These are phyloP conservation scores for Trichopoda pennipes DNA, from an alignment of 2,888 invertebrate species.

Conservation along the genomic window DNA sequence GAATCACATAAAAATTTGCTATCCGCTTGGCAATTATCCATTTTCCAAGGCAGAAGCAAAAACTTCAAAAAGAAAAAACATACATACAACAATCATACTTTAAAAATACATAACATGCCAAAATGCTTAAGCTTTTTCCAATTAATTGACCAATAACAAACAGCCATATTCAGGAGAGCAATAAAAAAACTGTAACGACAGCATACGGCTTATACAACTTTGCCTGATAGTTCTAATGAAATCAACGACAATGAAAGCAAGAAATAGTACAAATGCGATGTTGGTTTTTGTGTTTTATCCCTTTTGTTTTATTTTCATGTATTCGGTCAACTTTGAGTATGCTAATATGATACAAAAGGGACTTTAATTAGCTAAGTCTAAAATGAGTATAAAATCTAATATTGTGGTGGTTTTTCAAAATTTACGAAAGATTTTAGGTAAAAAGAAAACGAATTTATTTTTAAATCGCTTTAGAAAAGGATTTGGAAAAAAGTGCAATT, in stretches of 20 bases:
- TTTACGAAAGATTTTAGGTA: no score
- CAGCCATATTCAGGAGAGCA: slow-evolving; percentile 52
- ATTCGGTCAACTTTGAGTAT: not conserved
- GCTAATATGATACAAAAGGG: not conserved
- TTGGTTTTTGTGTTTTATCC: slow-evolving; percentile 21
- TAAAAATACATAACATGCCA: slow-evolving; percentile 71
- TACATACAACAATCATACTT: slow-evolving; percentile 57
- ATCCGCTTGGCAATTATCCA: slow-evolving; percentile 66
- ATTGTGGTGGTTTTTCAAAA: no score
- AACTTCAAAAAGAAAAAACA: slow-evolving; percentile 25
- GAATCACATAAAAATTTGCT: slow-evolving; percentile 14
- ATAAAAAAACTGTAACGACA: slow-evolving; percentile 33
- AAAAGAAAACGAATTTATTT: no score
- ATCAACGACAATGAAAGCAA: slow-evolving; percentile 46
- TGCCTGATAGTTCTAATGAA: slow-evolving; percentile 35
- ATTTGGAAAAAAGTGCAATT: no score
- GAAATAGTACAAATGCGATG: slow-evolving; percentile 11
- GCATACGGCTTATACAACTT: slow-evolving; percentile 1
- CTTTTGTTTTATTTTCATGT: slow-evolving; percentile 6
- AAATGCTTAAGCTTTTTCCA: slow-evolving; percentile 69
- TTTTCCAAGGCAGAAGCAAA: slow-evolving; percentile 40
- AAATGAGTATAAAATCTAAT: no score
- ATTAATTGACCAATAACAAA: slow-evolving; percentile 69
- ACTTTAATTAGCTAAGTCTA: not conserved
- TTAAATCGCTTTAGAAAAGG: no score